Conservation (phyloP, 1,140 invertebrate species). For the Harlomillsia oculata region DNA sequence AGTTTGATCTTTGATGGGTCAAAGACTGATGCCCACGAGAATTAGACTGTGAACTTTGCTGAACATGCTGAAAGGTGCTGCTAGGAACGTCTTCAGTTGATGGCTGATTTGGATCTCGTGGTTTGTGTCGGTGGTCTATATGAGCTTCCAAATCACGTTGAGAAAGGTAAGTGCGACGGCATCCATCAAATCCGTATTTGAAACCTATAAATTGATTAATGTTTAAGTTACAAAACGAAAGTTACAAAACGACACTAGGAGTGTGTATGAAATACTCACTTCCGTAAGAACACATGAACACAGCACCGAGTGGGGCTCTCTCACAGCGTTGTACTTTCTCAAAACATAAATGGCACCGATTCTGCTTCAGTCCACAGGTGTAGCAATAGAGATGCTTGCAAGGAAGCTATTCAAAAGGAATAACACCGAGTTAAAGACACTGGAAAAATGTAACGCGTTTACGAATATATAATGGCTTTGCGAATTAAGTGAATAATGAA, state of each 20-base stretch:
- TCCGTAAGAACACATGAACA: slow-evolving; percentile 34
- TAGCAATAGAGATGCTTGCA: slow-evolving; percentile 34
- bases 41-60: neutral
- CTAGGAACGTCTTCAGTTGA: slow-evolving; percentile 9
- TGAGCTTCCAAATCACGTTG: slow-evolving; percentile 34
- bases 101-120: slow-evolving; percentile 11
- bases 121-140: slow-evolving; percentile 32
- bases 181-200: slow-evolving; percentile 31
- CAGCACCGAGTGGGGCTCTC: slow-evolving; percentile 23
- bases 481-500: neutral
- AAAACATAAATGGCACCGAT: slow-evolving; percentile 21
- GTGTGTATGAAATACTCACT: neutral
- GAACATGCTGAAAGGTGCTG: neutral
- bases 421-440: too few relatives aligned
- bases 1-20: too few relatives aligned
- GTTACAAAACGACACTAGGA: neutral
- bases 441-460: neutral
- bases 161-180: slow-evolving; percentile 32
- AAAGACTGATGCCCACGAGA: neutral
- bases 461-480: neutral
- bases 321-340: slow-evolving; percentile 29
- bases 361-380: slow-evolving; percentile 20
- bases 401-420: slow-evolving; percentile 18
- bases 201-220: slow-evolving; percentile 7
- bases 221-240: neutral